Base-by-base conservation (phyloP, 2,797 vertebrate genomes). In the Astyanax mexicanus region DNA sequence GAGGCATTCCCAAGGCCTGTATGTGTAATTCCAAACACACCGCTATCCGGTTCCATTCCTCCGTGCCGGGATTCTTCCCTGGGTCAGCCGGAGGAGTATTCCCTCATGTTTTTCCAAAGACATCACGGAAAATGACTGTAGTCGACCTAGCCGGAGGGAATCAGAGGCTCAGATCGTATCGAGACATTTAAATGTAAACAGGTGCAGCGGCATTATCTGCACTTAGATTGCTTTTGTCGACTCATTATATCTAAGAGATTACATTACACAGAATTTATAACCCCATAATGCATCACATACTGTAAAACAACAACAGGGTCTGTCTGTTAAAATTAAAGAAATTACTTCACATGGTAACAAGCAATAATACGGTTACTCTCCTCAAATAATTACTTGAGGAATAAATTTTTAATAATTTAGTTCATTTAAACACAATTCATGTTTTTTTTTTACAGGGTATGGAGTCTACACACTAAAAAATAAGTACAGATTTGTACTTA, bases 121-220 rank as follows among this genome's bases (percentile, higher is more conserved):
- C 62, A 75, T 38, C 0, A n/a, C 0, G 29, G 45, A 49, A 19
- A 70, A 44, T 4, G n/a, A 44, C 27, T 64, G 75, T 19, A 57
- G 45, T 61, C n/a, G 52, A 69, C 44, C 49, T 12, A 62, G n/a
- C 42, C 15, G 21, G 55, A 40, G 44, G 38, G 62, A 73, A 66
- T 51, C 25, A 1, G 57, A 42, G 29, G 13, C 55, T 64, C 15
- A 55, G 65, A 71, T 67, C 42, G 1, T 79, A 74, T 76, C n/a
- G 0, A 37, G 40, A 27, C 4, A 29, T 70, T 76, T 77, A 67
- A 80, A 74, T 38, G 44, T 25, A 67, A 78, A 64, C 69, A 76
- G 69, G 58, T 74, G 42, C 27, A 57, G n/a, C 19, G 60, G 60
- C 47, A 25, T 69, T 47, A 79, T 65, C 74, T 77, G 35, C 15